Base-by-base conservation (phyloP, 1,140 invertebrate species). In the Drosophila baimaii region DNA sequence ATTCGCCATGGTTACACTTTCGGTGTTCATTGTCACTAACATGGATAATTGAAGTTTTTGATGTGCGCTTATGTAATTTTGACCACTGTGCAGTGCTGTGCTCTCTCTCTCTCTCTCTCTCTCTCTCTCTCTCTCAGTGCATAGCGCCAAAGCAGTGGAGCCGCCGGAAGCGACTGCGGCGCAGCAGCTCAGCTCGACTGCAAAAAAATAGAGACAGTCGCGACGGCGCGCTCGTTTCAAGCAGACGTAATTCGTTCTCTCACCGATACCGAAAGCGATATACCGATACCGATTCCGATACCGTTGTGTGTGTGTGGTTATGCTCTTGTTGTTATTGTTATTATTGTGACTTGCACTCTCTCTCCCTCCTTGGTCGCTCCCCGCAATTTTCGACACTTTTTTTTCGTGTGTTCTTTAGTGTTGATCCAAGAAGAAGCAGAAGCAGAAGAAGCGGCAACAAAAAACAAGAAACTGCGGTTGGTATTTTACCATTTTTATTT, bases 171-270 rank as follows among this genome's bases (percentile, higher is more conserved):
- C 33, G 29, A 46, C 68, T 55, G 55, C 59, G 39, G n/a, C 58
- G 52, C 23, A 41, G 23, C 39, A 55, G 43, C 23, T 19, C 39
- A 29, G 41, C 49, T 37, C 33, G 33, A 25, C 31, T 46, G 52
- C 56, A 66, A 72, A 59, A 64, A 59, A 79, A 51, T 65, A 72
- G 64, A 84, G 80, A 76, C 81, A 86, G 82, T 82, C 79, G 82
- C 82, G 83, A 86, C 83, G 83, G 82, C 82, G 82, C 83, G 83
- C 83, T 86, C 79, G 76, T 77, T 86, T 79, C 70, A 88, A 88
- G 29, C 79, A 79, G 83, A 88, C 82, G 79, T 54, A 54, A 54
- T 77, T 63, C 44, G 51, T 54, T 77, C 69, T 71, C 65, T 62
- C 39, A 52, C 47, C 31, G 51, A 52, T 52, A 35, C 51, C 13